Conservation (phyloP, 2,113 vertebrate genomes). For the Leptodactylus fuscus region DNA sequence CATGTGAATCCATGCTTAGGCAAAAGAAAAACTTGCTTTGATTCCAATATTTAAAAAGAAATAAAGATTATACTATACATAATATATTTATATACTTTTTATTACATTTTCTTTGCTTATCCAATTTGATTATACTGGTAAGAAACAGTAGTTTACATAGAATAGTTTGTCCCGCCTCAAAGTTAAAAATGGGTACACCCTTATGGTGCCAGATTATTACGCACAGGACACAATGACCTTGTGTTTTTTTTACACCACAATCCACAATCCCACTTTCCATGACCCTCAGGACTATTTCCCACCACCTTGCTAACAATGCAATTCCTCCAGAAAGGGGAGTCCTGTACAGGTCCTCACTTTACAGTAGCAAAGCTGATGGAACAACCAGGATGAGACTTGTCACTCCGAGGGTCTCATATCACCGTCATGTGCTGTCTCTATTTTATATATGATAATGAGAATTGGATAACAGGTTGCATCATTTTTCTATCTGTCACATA, state of each 20-base stretch:
- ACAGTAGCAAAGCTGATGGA: not conserved
- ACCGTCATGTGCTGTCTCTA: not conserved
- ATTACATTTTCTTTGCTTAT: too few relatives aligned
- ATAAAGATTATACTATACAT: too few relatives aligned
- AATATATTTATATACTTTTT: too few relatives aligned
- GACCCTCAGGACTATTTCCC: too few relatives aligned
- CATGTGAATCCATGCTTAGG: conserved; percentile 15
- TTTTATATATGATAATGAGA: not conserved
- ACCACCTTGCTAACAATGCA: not conserved
- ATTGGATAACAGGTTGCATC: not conserved
- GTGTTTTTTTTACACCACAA: not conserved
- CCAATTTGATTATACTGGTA: too few relatives aligned
- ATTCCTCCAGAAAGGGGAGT: not conserved
- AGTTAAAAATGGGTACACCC: not conserved
- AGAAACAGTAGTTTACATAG: too few relatives aligned
- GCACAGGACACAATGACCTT: not conserved
- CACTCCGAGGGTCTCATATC: not conserved
- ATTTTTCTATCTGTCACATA: not conserved
- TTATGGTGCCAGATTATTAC: not conserved
- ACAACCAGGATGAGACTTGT: not conserved
- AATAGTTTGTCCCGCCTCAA: not conserved
- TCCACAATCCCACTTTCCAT: not conserved
- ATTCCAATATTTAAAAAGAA: not conserved
- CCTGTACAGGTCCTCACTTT: too few relatives aligned
- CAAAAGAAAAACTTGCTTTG: conserved; percentile 10